Conservation (phyloP, 2,888 invertebrate genomes). For the Nysson spinosus region DNA sequence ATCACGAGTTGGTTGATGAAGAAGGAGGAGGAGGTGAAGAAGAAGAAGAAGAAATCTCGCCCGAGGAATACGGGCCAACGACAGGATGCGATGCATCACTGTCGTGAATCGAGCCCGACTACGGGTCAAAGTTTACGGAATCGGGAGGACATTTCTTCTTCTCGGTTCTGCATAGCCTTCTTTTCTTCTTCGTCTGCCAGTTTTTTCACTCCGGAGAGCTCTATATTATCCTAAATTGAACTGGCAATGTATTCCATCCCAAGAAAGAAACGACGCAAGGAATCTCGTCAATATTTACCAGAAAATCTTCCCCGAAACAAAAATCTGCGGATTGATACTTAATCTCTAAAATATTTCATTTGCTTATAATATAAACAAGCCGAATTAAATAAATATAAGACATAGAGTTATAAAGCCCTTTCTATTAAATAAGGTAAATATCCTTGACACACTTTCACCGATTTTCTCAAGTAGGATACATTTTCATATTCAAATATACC, state of each 20-base stretch:
- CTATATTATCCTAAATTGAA: constrained; percentile 30
- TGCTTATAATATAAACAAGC: no score
- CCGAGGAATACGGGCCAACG: constrained; percentile 59
- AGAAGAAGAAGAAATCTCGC: constrained; percentile 49
- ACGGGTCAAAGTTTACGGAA: constrained; percentile 69
- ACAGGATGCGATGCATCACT: constrained; percentile 70
- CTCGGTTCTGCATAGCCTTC: constrained; percentile 36
- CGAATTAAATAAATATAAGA: no score
- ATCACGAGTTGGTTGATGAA: constrained; percentile 30
- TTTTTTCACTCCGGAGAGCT: constrained; percentile 1
- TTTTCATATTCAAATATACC: neutral
- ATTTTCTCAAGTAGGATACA: no score
- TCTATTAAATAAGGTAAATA: no score
- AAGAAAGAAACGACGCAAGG: no score
- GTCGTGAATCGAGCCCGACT: constrained; percentile 59
- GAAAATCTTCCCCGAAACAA: no score
- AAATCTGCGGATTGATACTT: no score
- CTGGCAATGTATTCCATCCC: no score
- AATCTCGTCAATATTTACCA: no score
- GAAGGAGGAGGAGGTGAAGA: constrained; percentile 17
- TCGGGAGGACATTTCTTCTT: constrained; percentile 62
- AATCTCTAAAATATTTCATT: no score
- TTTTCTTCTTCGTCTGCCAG: constrained; percentile 17
- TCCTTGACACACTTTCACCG: no score
- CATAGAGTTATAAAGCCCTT: no score